Base-by-base conservation (phyloP, 1,140 invertebrate species). In the Ruditapes philippinarum region DNA sequence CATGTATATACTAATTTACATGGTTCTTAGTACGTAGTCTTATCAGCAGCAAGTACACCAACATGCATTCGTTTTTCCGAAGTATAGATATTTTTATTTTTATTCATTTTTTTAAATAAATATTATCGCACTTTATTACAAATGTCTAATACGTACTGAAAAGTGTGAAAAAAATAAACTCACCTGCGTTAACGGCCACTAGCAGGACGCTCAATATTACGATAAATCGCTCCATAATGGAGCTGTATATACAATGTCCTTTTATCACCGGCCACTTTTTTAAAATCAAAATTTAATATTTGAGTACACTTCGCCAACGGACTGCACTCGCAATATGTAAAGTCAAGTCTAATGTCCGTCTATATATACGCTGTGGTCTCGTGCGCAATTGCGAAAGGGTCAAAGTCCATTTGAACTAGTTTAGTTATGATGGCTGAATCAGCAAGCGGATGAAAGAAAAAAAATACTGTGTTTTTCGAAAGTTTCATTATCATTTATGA, bases 391-490 rank as follows among this genome's bases (percentile, higher is more conserved):
- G 31, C 36, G 12, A 49, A 51, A 33, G 42, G 31, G 19, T 54
- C 74, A 78, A 78, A 78, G 74, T 78, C 74, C 74, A 78, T 31
- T 36, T 36, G 45, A 54, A 31, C 45, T 78, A 54, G 45, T 51
- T n/a, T 78, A 45, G 42, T 45, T 7, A 5, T 14, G 42, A 5
- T 14, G 42, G 42, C 74, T 57, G 74, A 78, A 33, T 78, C 45
- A 78, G 74, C 49, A 28, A 11, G 12, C n/a, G 19, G 40, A 49
- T 25, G 12, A 70, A 74, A 28, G 57, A 60, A 60, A 60, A n/a
- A 28, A n/a, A 9, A 12, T 38, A 38, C 36, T 38, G 14, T 70
- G 12, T 70, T 70, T 70, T 70, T 40, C 17, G 14, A 57, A 57
- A 70, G 25, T 62, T 28, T 62, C 57, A 62, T 62, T 62, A 62